These are phyloP conservation scores for Lissonota sp. DNA, from an alignment of 2,888 invertebrate species.

Conservation along the genomic window DNA sequence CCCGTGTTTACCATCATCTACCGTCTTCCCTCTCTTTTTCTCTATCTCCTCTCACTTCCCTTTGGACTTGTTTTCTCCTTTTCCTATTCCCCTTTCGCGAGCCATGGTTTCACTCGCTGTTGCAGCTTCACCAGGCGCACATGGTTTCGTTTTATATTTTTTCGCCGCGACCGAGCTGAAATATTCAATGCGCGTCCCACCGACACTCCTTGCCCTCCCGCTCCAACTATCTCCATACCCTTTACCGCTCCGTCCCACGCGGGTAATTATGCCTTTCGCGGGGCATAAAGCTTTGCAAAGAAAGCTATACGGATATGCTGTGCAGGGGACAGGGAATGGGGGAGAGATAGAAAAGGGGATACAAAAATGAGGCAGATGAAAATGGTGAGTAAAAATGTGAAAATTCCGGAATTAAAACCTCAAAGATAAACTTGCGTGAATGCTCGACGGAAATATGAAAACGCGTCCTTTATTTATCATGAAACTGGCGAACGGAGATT, in stretches of 20 bases:
- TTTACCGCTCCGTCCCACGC: conserved; percentile 65
- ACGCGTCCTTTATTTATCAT: neutral
- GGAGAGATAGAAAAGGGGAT: conserved; percentile 24
- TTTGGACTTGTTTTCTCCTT: neutral
- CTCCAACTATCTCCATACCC: conserved; percentile 58
- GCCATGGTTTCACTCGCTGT: conserved; percentile 1
- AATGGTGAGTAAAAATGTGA: conserved; percentile 41
- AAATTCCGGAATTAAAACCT: conserved; percentile 75
- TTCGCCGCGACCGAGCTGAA: conserved; percentile 70
- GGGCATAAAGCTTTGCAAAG: conserved; percentile 65
- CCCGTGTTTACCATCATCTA: conserved; percentile 40
- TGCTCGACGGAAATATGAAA: conserved; percentile 34
- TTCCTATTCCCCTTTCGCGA: neutral
- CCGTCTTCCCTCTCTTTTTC: conserved; percentile 25
- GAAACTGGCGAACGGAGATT: too few species aligned
- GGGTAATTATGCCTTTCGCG: conserved; percentile 78
- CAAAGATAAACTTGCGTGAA: conserved; percentile 71
- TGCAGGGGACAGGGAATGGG: conserved; percentile 11
- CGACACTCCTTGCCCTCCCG: conserved; percentile 62
- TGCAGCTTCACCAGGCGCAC: conserved; percentile 49
- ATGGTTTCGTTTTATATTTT: conserved; percentile 69
- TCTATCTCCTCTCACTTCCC: conserved; percentile 7
- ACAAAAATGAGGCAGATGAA: conserved; percentile 1
- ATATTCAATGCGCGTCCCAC: conserved; percentile 76
- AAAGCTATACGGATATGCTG: conserved; percentile 42